Conservation (phyloP, 1,140 invertebrate species). For the Adoxophyes honmai region DNA sequence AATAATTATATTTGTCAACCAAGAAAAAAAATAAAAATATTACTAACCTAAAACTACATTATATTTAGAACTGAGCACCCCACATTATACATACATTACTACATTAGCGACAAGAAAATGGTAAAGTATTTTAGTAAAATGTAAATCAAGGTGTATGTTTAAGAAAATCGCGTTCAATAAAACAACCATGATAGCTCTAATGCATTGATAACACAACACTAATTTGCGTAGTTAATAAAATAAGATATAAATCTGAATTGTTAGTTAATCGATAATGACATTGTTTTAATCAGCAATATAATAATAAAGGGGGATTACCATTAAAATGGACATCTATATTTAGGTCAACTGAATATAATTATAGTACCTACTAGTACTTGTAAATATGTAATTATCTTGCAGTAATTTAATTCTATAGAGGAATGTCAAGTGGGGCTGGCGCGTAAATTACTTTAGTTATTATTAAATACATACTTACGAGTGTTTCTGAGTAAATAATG, state of each 20-base stretch:
- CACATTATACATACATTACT: too few relatives aligned
- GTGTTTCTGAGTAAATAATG: too few relatives aligned
- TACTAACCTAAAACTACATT: too few relatives aligned
- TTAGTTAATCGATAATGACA: slow-evolving; percentile 13
- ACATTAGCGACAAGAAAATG: too few relatives aligned
- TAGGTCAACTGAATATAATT: slow-evolving; percentile 18
- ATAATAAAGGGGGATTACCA: slow-evolving; percentile 18
- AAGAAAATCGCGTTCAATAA: not conserved
- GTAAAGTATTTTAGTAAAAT: too few relatives aligned
- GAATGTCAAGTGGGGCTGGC: slow-evolving; percentile 3
- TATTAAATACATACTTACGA: too few relatives aligned
- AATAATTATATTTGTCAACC: too few relatives aligned
- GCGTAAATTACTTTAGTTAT: too few relatives aligned
- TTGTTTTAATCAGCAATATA: slow-evolving; percentile 16
- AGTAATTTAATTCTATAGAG: slow-evolving; percentile 1
- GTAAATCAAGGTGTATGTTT: too few relatives aligned
- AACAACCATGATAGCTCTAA: not conserved
- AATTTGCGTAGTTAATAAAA: slow-evolving; percentile 20
- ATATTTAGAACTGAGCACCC: too few relatives aligned
- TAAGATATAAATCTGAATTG: slow-evolving; percentile 18
- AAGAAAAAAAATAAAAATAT: too few relatives aligned
- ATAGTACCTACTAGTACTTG: slow-evolving; percentile 6
- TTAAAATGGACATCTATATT: not conserved
- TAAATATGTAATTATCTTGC: not conserved
- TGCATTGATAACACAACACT: slow-evolving; percentile 3